phyloP scores from a whole-genome alignment of 2,113 vertebrate species.

The Pelusios castaneus region DNA sequence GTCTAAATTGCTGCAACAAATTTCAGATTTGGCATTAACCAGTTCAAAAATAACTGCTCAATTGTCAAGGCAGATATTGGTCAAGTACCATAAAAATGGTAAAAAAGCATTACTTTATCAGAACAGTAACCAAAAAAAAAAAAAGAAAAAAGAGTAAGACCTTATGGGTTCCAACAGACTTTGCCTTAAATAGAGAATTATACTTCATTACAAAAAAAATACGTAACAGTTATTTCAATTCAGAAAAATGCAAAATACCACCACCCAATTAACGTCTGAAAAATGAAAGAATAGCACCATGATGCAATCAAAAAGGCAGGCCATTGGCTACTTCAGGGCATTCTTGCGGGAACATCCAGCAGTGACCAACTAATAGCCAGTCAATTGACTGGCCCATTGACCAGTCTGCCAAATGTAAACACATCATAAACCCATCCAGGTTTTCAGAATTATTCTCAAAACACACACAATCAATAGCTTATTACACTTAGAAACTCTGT shows the following conservation, averaged over 20 bases:
- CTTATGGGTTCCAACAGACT: background rate
- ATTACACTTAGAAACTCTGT: background rate
- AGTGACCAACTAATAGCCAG: background rate
- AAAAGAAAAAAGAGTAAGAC: background rate
- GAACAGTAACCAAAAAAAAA: too few relatives aligned
- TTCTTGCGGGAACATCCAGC: background rate
- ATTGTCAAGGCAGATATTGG: background rate
- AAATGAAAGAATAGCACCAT: background rate
- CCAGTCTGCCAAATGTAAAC: background rate
- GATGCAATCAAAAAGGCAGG: background rate
- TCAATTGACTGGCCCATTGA: background rate
- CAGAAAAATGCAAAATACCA: background rate
- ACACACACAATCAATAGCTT: background rate
- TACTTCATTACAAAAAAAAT: background rate
- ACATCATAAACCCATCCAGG: background rate
- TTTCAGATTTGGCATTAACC: background rate
- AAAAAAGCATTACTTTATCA: background rate
- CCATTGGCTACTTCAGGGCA: background rate
- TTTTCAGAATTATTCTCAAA: background rate
- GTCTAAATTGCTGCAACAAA: background rate
- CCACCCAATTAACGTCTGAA: background rate
- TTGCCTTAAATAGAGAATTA: background rate
- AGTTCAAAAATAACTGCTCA: background rate
- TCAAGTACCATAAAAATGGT: background rate
- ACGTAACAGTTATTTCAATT: background rate